Base-by-base conservation (phyloP, 2,888 invertebrate genomes). In the Cerastis leucographa region DNA sequence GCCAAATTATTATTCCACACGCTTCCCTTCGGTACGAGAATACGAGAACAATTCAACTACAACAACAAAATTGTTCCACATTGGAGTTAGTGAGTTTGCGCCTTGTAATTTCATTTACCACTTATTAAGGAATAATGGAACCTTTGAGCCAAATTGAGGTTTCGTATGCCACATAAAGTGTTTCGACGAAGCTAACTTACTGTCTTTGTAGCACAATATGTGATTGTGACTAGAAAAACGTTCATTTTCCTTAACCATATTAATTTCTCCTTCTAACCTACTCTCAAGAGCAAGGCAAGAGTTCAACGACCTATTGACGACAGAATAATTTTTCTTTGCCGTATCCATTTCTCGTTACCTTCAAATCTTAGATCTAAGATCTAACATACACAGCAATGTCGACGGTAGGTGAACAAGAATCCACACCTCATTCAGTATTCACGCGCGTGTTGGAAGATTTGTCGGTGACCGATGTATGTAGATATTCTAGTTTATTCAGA, bases 1-100 rank as follows among this genome's bases (percentile, higher is more conserved):
- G 70, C 49, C 51, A 72, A 73, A 85, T 87, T 81, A 73, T 66
- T 80, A 82, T 84, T 84, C 82, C 42, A 67, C 66, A 78, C 70
- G 77, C 80, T 73, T 81, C 65, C 68, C 68, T 71, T 61, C 7
- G 42, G 82, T 66, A 61, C 62, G 70, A 54, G 66, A 73, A 56
- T 65, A 68, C 40, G 49, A 81, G 66, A 42, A 83, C 78, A 71
- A 73, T 70, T 64, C 54, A 73, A 79, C 64, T 70, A 86, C 46
- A 82, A 59, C 69, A 86, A 65, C 71, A 72, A 74, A 83, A 72
- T 78, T 83, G 83, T 72, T 72, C 66, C 42, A 78, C 74, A 74
- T 83, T 74, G n/a, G 71, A 68, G 71, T 81, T 85, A 71, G 67
- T 56, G 44, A 85, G 81, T 83, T 72, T 72, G 62, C 70, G 56